Conservation (phyloP, 2,113 vertebrate species). For the Chaenocephalus aceratus region DNA sequence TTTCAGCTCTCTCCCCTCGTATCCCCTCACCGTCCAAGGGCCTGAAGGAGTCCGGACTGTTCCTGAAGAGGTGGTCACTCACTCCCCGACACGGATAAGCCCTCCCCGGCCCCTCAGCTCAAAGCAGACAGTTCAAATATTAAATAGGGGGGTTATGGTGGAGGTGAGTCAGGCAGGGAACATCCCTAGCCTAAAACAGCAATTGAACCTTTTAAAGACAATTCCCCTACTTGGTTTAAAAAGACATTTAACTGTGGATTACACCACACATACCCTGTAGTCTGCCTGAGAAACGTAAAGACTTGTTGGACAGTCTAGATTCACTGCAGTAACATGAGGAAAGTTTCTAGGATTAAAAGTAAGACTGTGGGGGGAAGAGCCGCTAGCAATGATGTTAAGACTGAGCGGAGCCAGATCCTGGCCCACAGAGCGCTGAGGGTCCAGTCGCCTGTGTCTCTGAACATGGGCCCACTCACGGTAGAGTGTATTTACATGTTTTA, state of each 20-base stretch:
- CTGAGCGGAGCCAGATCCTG: constrained; percentile 90
- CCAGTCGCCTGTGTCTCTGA: constrained; percentile 68
- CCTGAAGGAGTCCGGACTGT: constrained; percentile 96
- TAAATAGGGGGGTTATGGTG: constrained; percentile 93
- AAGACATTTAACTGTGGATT: constrained; percentile 91
- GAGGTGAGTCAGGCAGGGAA: constrained; percentile 94
- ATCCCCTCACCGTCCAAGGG: constrained; percentile 94
- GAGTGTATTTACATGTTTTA: constrained; percentile 82
- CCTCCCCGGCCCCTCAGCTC: constrained; percentile 80
- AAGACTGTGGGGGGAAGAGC: constrained; percentile 68
- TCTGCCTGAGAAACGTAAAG: constrained; percentile 91
- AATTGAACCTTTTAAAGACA: constrained; percentile 95
- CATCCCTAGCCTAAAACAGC: constrained; percentile 91
- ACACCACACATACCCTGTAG: constrained; percentile 89
- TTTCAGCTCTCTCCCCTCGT: constrained; percentile 95
- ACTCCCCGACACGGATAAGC: constrained; percentile 87
- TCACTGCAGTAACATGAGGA: constrained; percentile 80
- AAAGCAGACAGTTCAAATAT: constrained; percentile 91
- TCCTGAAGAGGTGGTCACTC: constrained; percentile 97
- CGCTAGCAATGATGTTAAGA: constrained; percentile 79
- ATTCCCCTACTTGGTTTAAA: constrained; percentile 81
- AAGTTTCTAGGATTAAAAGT: constrained; percentile 86
- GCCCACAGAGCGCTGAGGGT: constrained; percentile 86
- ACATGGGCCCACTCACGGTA: constrained; percentile 86
- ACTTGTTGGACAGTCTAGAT: constrained; percentile 84